A percentile compares a stretch with the other conserved stretches of the same genome.
phyloP scores from a whole-genome alignment of 2,888 invertebrate genomes.

The Lasius platythorax region DNA sequence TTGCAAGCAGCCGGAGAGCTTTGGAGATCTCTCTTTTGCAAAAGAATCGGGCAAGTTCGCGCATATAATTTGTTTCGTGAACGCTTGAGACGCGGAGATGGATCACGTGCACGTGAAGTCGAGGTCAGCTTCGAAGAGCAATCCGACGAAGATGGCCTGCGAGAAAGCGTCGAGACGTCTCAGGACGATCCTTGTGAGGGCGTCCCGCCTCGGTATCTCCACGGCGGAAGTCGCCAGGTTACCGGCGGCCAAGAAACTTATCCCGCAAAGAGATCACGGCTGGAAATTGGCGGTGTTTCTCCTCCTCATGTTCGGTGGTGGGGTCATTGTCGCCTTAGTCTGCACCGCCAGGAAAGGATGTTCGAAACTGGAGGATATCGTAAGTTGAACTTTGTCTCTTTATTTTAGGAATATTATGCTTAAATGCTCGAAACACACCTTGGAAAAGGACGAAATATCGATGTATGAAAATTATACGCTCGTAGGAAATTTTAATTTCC shows the following conservation, averaged over 20 bases:
- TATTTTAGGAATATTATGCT: background rate
- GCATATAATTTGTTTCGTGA: conserved; percentile 9
- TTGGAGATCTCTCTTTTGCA: background rate
- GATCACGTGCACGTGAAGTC: conserved; percentile 82
- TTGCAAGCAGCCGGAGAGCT: background rate
- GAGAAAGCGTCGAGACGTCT: conserved; percentile 83
- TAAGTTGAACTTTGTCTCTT: conserved; percentile 76
- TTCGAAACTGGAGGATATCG: conserved; percentile 84
- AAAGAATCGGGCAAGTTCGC: conserved; percentile 2
- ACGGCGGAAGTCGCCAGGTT: conserved; percentile 81
- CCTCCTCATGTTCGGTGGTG: conserved; percentile 83
- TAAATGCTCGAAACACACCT: background rate
- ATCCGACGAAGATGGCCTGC: conserved; percentile 83
- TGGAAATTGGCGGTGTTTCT: conserved; percentile 84
- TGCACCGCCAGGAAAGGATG: conserved; percentile 83
- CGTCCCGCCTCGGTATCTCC: conserved; percentile 82
- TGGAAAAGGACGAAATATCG: background rate
- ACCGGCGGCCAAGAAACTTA: conserved; percentile 81
- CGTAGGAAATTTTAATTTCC: background rate
- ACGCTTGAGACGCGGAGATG: conserved; percentile 48
- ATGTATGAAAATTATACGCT: background rate
- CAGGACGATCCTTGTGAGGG: conserved; percentile 81
- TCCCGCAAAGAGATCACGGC: conserved; percentile 83
- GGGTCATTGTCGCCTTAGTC: conserved; percentile 83
- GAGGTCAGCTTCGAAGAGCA: conserved; percentile 77